phyloP scores from a whole-genome alignment of 2,113 vertebrate genomes.

The Pteropus alecto region DNA sequence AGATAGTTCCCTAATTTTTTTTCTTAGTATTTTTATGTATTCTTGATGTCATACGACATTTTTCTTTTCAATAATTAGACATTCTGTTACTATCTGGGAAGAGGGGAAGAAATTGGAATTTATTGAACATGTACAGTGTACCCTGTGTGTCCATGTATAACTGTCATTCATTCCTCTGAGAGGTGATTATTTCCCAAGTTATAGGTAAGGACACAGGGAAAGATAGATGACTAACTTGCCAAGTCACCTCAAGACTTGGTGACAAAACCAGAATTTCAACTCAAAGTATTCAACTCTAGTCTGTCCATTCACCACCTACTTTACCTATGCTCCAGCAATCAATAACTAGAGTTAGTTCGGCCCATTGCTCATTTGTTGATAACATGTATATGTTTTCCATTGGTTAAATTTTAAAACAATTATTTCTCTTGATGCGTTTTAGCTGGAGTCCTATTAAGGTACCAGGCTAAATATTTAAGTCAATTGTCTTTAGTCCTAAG shows the following conservation, averaged over 20 bases:
- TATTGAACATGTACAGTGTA: not conserved
- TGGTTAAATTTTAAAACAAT: not conserved
- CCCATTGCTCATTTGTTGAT: not conserved
- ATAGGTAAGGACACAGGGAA: not conserved
- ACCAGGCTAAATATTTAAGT: not conserved
- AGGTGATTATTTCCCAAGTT: not conserved
- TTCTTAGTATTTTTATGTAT: not conserved
- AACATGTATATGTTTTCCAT: not conserved
- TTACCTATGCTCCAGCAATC: not conserved
- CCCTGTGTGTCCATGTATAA: not conserved
- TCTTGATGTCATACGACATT: not conserved
- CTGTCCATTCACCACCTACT: no score
- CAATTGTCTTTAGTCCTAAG: not conserved
- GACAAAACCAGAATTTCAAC: not conserved
- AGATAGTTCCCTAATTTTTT: not conserved
- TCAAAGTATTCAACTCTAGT: not conserved
- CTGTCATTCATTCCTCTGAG: not conserved
- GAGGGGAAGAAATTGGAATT: not conserved
- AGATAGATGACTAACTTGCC: not conserved
- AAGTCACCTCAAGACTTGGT: not conserved
- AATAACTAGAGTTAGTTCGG: not conserved
- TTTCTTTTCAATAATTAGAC: not conserved
- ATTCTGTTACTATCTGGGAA: not conserved
- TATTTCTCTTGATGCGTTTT: not conserved
- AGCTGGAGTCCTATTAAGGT: not conserved